Evolutionary conservation across 2,113 vertebrate species (phyloP).

Genomic region (Sprattus sprattus): DNA sequence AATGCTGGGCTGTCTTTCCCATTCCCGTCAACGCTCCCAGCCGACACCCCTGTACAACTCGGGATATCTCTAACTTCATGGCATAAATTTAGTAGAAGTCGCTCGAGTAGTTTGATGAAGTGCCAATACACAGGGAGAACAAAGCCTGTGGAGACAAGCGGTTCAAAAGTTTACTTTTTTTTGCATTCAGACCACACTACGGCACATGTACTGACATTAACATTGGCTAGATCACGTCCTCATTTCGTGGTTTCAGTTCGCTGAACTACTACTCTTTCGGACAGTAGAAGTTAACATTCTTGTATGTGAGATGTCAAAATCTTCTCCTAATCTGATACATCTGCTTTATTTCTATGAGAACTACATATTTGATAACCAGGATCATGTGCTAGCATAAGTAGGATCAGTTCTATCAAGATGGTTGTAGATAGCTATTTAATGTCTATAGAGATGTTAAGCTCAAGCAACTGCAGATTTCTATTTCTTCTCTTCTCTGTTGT

Average conservation of each 20-base stretch:
- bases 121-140: background rate
- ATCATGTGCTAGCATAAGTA: background rate
- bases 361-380: too few relatives aligned
- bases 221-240: background rate
- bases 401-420: background rate
- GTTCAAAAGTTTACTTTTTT: too few relatives aligned
- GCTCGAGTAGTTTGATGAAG: background rate
- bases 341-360: background rate
- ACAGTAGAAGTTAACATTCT: background rate
- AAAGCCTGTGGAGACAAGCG: background rate
- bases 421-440: background rate
- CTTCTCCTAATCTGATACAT: background rate
- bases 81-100: background rate
- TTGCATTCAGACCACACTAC: background rate
- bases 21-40: conserved; percentile 78
- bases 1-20: conserved; percentile 66
- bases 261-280: background rate
- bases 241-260: background rate
- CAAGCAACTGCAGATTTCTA: background rate
- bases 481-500: background rate
- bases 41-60: conserved; percentile 73
- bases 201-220: background rate
- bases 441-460: background rate
- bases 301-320: too few relatives aligned
- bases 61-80: conserved; percentile 81